Base-by-base conservation (phyloP, 1,140 invertebrate species). In the Cotesia typhae region DNA sequence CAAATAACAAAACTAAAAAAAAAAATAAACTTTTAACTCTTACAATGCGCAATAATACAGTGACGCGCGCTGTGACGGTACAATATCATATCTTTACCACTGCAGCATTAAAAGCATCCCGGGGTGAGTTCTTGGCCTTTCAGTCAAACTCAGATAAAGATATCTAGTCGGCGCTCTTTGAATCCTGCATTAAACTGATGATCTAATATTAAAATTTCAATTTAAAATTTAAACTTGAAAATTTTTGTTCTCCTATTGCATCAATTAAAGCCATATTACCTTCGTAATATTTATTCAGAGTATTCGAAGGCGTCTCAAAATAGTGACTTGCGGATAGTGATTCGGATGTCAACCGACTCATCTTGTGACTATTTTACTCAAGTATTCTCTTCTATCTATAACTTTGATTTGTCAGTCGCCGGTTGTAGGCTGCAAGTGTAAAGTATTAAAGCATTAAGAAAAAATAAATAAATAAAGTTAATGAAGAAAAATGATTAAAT, bases 21-120 rank as follows among this genome's bases (percentile, higher is more conserved):
- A 7, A 47, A 47, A 47, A 59, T 1, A 59, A 61, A 61, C 28
- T 28, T 28, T 61, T 4, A 61, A 35, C 60, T 7, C n/a, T 10
- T 14, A 81, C 79, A 79, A 81, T 78, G 79, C 76, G 80, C 80
- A 82, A 82, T 80, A 71, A 78, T 73, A 80, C 77, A 79, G 79
- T 79, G 79, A 71, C 77, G 75, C 73, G 70, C 78, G 66, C 70
- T 74, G 52, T 47, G 5, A 47, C 10, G 9, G 51, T 41, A 28
- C 2, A 67, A 73, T 75, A 72, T 73, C 63, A 57, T 61, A 71
- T 71, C 59, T 57, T 35, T 41, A 6, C 41, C 5, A 47, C 41
- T 47, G 41, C 6, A 59, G 64, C 65, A 38, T 70, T 76, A 55
- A 70, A 51, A 73, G 65, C 70, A 69, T 47, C 65, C 66, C 60